Evolutionary conservation across 2,113 vertebrate species (phyloP), one percentile per base, ranked within the genome.

Genomic region (Phoenicopterus ruber): DNA sequence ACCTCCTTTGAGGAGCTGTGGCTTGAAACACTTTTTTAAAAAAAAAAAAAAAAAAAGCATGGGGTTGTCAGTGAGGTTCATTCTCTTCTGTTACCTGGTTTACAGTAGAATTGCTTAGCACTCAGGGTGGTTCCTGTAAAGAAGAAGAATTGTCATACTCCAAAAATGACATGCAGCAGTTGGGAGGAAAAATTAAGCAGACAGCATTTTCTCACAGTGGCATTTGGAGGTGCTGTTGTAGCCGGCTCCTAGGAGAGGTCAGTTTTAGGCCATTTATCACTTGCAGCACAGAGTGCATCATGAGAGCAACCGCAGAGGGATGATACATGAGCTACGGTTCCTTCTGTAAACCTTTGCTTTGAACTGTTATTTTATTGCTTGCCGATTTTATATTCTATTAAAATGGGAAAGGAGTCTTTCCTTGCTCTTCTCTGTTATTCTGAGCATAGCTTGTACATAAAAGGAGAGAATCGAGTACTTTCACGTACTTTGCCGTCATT

Each of bases 401-500:
- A 74, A 76, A 57, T 32, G 17, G 52, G 47, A 20, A 66, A 59
- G 40, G 58, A 70, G 18, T 44, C 8, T 50, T 61, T 38, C 57
- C 10, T 42, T 50, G 26, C 34, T 73, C 21, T 13, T 94, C 29
- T 67, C 29, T 4, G 1, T 38, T 66, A 36, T 16, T 83, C 47
- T 29, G 29, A 55, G 46, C 3, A 6, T 28, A 46, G 13, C 31
- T 81, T 42, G 49, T 18, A 57, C 40, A 5, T 31, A 22, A 50
- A 61, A 65, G 32, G 29, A 65, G 65, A 69, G 38, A 63, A n/a
- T 8, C 1, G 4, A 66, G 40, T 32, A 15, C 32, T 61, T 80
- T 12, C 26, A 12, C 1, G 1, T 38, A 4, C 50, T 71, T 65
- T 9, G 16, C 16, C 1, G 0, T 29, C 50, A 5, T 32, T 55